Evolutionary conservation across 2,113 vertebrate species (phyloP).

Genomic region (Sialia sialis): DNA sequence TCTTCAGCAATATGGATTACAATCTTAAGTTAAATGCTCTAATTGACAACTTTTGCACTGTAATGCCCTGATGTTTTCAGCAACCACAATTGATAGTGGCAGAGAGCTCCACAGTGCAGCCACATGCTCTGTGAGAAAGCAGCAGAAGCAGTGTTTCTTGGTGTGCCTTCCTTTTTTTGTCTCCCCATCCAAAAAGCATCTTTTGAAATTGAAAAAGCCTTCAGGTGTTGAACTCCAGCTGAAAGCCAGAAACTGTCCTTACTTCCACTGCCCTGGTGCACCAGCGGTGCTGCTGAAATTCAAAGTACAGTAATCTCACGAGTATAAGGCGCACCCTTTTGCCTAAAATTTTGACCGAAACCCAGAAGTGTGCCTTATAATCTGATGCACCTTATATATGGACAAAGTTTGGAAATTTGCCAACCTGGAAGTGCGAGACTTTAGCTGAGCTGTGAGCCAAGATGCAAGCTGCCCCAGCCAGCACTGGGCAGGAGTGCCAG

Average conservation of each 20-base stretch:
- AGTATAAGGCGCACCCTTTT: no score
- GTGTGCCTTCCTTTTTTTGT: background rate
- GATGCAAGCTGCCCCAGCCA: no score
- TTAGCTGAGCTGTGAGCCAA: no score
- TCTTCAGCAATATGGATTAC: background rate
- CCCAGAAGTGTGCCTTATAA: no score
- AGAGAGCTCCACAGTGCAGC: background rate
- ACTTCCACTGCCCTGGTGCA: background rate
- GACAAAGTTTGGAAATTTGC: no score
- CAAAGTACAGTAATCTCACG: no score
- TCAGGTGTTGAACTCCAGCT: background rate
- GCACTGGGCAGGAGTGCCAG: no score
- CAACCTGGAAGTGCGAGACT: no score
- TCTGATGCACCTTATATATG: no score
- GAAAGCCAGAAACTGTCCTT: background rate
- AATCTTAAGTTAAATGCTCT: background rate
- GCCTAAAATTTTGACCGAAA: no score
- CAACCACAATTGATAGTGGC: background rate
- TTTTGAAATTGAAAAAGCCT: background rate
- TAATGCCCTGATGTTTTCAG: background rate
- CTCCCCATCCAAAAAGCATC: background rate
- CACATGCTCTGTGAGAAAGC: background rate
- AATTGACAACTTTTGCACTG: background rate
- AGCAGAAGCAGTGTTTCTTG: background rate
- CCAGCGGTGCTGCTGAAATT: background rate